These are phyloP conservation scores for Carapus acus DNA, from an alignment of 2,797 vertebrate genomes.

Conservation along the genomic window DNA sequence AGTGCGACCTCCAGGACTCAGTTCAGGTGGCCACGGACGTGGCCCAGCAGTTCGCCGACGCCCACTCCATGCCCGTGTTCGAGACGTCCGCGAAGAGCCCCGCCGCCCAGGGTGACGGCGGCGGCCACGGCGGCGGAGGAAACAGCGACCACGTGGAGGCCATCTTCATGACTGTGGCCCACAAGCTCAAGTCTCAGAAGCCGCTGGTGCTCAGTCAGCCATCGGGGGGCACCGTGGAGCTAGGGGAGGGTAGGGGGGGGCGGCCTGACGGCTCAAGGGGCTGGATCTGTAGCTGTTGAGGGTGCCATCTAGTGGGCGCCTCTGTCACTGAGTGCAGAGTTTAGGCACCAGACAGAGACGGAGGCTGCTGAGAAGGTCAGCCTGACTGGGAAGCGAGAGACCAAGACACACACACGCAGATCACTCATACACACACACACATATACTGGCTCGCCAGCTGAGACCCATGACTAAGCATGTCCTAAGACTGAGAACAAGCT, in stretches of 20 bases:
- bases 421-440: no score
- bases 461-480: no score
- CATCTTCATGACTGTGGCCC: constrained; percentile 97
- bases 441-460: no score
- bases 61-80: constrained; percentile 93
- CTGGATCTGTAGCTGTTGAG: constrained; percentile 71
- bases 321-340: no score
- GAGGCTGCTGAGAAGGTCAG: no score
- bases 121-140: constrained; percentile 36
- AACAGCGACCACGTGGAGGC: constrained; percentile 96
- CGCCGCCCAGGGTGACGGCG: constrained; percentile 25
- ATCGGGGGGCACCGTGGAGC: constrained; percentile 59
- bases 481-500: no score
- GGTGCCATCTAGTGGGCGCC: neutral
- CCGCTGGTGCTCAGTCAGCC: constrained; percentile 85
- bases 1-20: constrained; percentile 88
- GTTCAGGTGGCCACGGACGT: constrained; percentile 87
- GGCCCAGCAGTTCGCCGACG: constrained; percentile 94
- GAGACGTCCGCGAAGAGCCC: constrained; percentile 97
- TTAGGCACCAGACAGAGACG: no score
- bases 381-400: no score
- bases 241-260: constrained; percentile 57
- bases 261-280: constrained; percentile 41
- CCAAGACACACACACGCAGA: no score
- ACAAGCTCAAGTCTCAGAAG: constrained; percentile 98